Percentiles rank a stretch among this genome's conserved stretches.
phyloP scores from a whole-genome alignment of 2,888 invertebrate species.

The Unio pictorum region DNA sequence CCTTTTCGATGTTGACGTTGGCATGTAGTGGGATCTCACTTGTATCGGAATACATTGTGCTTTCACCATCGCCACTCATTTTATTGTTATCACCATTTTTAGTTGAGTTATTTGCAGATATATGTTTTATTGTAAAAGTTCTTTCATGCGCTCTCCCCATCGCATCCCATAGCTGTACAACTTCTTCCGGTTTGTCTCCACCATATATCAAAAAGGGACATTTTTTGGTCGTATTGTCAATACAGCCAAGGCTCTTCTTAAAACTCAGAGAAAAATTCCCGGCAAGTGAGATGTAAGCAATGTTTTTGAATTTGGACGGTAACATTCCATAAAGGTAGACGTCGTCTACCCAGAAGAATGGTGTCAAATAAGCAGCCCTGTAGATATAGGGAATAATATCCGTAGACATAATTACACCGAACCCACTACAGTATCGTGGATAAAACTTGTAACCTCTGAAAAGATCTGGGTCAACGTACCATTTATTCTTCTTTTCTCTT shows the following conservation, averaged over 20 bases:
- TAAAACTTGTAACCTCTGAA: slow-evolving; percentile 27
- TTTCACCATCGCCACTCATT: too few relatives aligned
- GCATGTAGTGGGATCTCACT: too few relatives aligned
- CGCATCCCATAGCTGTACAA: slow-evolving; percentile 17
- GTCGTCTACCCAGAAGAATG: slow-evolving; percentile 40
- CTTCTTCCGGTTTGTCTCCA: slow-evolving; percentile 9
- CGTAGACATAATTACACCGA: slow-evolving; percentile 27
- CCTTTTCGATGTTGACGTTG: too few relatives aligned
- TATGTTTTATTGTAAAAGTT: too few relatives aligned
- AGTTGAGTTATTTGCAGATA: too few relatives aligned
- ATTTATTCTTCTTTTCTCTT: slow-evolving; percentile 25
- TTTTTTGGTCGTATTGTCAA: slow-evolving; percentile 17
- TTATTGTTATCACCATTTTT: too few relatives aligned
- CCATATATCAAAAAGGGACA: slow-evolving; percentile 26
- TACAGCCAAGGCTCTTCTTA: slow-evolving; percentile 13
- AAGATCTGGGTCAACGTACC: slow-evolving; percentile 21
- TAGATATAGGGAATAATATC: slow-evolving; percentile 30
- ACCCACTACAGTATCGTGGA: slow-evolving; percentile 33
- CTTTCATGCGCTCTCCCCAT: too few relatives aligned
- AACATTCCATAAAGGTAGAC: slow-evolving; percentile 32
- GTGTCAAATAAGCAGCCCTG: slow-evolving; percentile 23
- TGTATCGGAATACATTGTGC: too few relatives aligned
- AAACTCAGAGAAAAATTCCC: slow-evolving; percentile 8
- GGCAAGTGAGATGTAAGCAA: slow-evolving; percentile 20
- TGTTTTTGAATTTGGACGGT: slow-evolving; percentile 21